These are phyloP conservation scores for Halocaridina rubra DNA, from an alignment of 2,888 invertebrate species.

Conservation along the genomic window DNA sequence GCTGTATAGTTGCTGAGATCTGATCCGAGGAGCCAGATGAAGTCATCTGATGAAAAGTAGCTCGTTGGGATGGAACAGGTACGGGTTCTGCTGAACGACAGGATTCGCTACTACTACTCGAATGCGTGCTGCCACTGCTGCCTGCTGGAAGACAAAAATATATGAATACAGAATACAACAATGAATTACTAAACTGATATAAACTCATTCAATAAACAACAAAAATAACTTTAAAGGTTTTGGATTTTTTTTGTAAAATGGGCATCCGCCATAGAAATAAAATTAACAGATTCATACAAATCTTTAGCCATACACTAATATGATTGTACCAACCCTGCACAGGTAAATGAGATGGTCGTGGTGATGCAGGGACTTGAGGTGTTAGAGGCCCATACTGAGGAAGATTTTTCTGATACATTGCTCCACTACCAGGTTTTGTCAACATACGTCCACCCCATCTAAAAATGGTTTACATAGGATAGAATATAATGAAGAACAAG, in stretches of 20 bases:
- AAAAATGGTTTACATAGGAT: neutral
- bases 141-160: constrained; percentile 20
- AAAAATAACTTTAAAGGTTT: too few relatives aligned
- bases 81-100: constrained; percentile 74
- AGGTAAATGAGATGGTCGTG: constrained; percentile 47
- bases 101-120: constrained; percentile 48
- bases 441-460: constrained; percentile 43
- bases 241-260: too few relatives aligned
- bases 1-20: constrained; percentile 27
- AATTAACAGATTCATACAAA: neutral
- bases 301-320: too few relatives aligned
- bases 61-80: constrained; percentile 79
- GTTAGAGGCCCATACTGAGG: constrained; percentile 49
- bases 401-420: constrained; percentile 44
- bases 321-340: constrained; percentile 33
- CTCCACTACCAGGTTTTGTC: constrained; percentile 15
- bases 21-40: constrained; percentile 52
- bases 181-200: neutral
- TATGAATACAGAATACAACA: neutral
- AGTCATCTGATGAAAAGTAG: constrained; percentile 68
- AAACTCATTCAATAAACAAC: too few relatives aligned
- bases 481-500: neutral
- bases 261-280: too few relatives aligned
- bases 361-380: constrained; percentile 43
- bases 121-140: constrained; percentile 56